A percentile compares a stretch with the other conserved stretches of the same genome.
Conservation (phyloP, 2,888 invertebrate species). For the Xestia ashworthii region DNA sequence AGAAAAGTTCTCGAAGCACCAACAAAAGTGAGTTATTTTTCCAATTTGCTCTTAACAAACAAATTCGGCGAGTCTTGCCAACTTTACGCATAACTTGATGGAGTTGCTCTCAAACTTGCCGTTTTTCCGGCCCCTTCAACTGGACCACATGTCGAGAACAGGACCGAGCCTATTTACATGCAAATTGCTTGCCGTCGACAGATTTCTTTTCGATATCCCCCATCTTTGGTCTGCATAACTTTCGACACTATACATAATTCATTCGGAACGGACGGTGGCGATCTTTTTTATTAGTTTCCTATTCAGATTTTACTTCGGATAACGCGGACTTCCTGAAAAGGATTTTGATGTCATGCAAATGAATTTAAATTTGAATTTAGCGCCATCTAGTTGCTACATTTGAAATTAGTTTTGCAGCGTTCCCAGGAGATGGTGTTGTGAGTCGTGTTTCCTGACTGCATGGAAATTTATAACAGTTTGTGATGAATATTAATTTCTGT, state of each 20-base stretch:
- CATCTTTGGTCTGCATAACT: slow-evolving; percentile 74
- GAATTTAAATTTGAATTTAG: slow-evolving; percentile 45
- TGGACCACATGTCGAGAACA: slow-evolving; percentile 77
- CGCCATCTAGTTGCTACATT: slow-evolving; percentile 68
- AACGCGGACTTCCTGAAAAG: slow-evolving; percentile 47
- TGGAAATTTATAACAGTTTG: slow-evolving; percentile 63
- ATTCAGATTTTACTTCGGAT: slow-evolving; percentile 62
- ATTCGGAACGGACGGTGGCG: slow-evolving; percentile 68
- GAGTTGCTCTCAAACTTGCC: slow-evolving; percentile 56
- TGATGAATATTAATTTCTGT: slow-evolving; percentile 75
- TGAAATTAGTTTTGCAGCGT: slow-evolving; percentile 30
- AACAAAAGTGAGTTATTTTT: slow-evolving; percentile 76
- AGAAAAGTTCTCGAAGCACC: slow-evolving; percentile 58
- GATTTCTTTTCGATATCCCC: slow-evolving; percentile 75
- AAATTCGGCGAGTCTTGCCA: slow-evolving; percentile 69
- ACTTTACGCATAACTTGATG: slow-evolving; percentile 82
- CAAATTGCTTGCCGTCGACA: slow-evolving; percentile 76
- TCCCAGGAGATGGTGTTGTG: slow-evolving; percentile 69
- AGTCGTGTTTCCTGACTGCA: slow-evolving; percentile 38
- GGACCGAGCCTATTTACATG: slow-evolving; percentile 79
- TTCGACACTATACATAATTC: slow-evolving; percentile 75
- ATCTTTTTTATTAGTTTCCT: slow-evolving; percentile 71
- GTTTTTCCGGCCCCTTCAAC: slow-evolving; percentile 65
- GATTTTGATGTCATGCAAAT: slow-evolving; percentile 42
- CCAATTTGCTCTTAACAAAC: slow-evolving; percentile 78